Percentiles rank a stretch among this genome's conserved stretches.
phyloP scores from a whole-genome alignment of 2,888 invertebrate genomes.

The Ormyrus labotus region DNA sequence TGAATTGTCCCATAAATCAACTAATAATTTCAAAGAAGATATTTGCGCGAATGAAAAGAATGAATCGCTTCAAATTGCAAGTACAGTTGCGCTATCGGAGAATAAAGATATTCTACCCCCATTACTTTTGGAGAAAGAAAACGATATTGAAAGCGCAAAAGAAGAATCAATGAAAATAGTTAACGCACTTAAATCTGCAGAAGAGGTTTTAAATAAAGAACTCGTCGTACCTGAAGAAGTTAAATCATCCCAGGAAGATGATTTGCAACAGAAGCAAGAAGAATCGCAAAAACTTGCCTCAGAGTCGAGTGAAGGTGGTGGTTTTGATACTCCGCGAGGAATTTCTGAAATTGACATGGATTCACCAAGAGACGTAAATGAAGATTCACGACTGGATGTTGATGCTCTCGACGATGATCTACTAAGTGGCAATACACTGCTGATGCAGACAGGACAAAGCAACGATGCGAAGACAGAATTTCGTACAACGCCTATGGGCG shows the following conservation, averaged over 20 bases:
- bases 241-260: conserved; percentile 55
- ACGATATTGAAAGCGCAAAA: background rate
- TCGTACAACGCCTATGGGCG: conserved; percentile 62
- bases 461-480: conserved; percentile 65
- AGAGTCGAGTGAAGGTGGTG: conserved; percentile 67
- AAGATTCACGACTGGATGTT: conserved; percentile 67
- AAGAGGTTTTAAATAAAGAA: conserved; percentile 2
- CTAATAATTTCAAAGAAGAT: conserved; percentile 13
- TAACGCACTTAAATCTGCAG: conserved; percentile 16
- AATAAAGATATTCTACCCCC: too few relatives aligned
- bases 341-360: conserved; percentile 71
- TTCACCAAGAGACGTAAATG: conserved; percentile 68
- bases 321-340: conserved; percentile 68
- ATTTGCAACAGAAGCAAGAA: conserved; percentile 45
- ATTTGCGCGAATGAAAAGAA: conserved; percentile 35
- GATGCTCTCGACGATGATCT: conserved; percentile 68
- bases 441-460: conserved; percentile 3
- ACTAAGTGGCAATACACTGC: conserved; percentile 56
- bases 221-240: background rate
- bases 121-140: background rate
- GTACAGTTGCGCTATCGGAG: too few relatives aligned
- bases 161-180: background rate
- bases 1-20: conserved; percentile 66
- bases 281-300: conserved; percentile 60
- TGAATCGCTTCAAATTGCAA: background rate